phyloP scores from a whole-genome alignment of 2,113 vertebrate genomes.

The Azemiops feae region DNA sequence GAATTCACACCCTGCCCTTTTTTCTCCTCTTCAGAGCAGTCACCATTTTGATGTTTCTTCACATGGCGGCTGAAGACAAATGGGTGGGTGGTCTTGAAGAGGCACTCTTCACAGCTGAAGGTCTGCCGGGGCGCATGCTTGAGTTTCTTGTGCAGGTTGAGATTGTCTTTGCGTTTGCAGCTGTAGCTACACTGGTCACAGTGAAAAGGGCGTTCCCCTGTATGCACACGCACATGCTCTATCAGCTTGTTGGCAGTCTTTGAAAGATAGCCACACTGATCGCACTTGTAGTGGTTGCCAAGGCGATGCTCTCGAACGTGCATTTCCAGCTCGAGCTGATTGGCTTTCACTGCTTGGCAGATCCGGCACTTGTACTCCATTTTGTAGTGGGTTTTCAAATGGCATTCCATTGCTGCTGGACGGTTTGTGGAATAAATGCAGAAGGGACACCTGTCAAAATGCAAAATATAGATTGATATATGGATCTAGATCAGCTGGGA shows the following conservation, averaged over 20 bases:
- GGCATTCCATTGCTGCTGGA: slow-evolving; percentile 97
- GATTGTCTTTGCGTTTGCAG: slow-evolving; percentile 99
- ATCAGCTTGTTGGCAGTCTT: slow-evolving; percentile 99
- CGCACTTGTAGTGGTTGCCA: slow-evolving; percentile 98
- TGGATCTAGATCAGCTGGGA: not conserved
- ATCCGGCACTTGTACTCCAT: slow-evolving; percentile 99
- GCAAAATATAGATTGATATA: slow-evolving; percentile 41
- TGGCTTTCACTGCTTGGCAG: slow-evolving; percentile 95
- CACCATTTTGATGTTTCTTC: slow-evolving; percentile 92
- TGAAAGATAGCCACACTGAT: slow-evolving; percentile 99
- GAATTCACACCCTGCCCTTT: slow-evolving; percentile 67
- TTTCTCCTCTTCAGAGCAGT: slow-evolving; percentile 74
- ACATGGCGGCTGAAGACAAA: slow-evolving; percentile 97
- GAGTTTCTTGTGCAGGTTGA: slow-evolving; percentile 99
- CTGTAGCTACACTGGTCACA: slow-evolving; percentile 99
- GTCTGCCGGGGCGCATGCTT: slow-evolving; percentile 97
- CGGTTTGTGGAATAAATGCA: slow-evolving; percentile 99
- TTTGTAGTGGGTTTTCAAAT: slow-evolving; percentile 99
- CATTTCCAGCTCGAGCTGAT: slow-evolving; percentile 95
- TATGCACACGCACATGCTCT: slow-evolving; percentile 98
- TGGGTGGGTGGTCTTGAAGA: slow-evolving; percentile 97
- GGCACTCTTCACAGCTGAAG: slow-evolving; percentile 92
- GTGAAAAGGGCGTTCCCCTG: slow-evolving; percentile 99
- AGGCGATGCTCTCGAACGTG: slow-evolving; percentile 96
- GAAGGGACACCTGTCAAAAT: slow-evolving; percentile 90